Base-by-base conservation (phyloP, 2,797 vertebrate genomes). In the Rhodeus uyekii region DNA sequence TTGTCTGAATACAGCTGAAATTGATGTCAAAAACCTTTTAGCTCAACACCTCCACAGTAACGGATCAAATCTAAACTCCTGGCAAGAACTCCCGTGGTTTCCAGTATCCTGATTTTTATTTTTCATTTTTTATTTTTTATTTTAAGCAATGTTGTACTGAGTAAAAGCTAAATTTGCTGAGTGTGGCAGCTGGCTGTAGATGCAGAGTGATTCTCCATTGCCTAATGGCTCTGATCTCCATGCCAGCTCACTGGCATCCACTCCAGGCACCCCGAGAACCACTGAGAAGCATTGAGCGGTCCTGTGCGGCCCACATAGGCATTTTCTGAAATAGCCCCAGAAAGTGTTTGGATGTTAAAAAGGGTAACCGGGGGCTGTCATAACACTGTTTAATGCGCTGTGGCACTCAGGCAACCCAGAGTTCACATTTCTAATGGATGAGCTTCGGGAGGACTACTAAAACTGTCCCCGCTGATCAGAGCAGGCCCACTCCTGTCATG, bases 401-500 rank as follows among this genome's bases (percentile, higher is more conserved):
- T 69, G 38, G 84, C 85, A 84, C 80, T 82, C 50, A 61, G 74
- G 78, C 63, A 18, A 87, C 85, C 85, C 69, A 32, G 50, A 76
- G 85, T 74, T 87, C 87, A 88, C 83, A 84, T 85, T 61, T 78
- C 77, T 87, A 90, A 92, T 88, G 83, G 89, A 87, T 81, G 77
- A 75, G 82, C 86, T 90, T 81, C 76, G 78, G 86, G n/a, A 69
- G 76, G 42, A 76, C 48, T 82, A 14, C 58, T 32, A 71, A 76
- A 65, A 14, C 58, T 74, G 58, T 64, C 58, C 46, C 60, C 10
- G 0, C 58, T 78, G 76, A 63, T 69, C 14, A 36, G n/a, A 76
- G 74, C 48, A 22, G 69, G 38, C 48, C 58, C 32, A 46, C 63
- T 75, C 27, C 14, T 8, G 3, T 50, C 72, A 58, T 72, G 46